These are phyloP conservation scores for Rhea americana DNA, from an alignment of 2,113 vertebrate species.

Conservation along the genomic window DNA sequence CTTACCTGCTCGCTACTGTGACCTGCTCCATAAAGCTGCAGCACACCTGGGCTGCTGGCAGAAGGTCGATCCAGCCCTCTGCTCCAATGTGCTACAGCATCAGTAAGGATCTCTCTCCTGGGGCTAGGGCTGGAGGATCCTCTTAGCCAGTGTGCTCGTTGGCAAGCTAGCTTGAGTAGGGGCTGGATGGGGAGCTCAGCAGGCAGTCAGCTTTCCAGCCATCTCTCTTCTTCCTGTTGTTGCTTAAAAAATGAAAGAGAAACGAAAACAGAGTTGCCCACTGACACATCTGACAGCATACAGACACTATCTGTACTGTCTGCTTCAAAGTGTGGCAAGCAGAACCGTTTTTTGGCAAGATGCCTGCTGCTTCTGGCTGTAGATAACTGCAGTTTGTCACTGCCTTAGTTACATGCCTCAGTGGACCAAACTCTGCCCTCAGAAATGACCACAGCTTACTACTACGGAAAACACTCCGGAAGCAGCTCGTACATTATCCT, in stretches of 20 bases:
- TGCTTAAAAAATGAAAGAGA: not conserved
- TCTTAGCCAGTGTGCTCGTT: too few species aligned
- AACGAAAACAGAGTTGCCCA: not conserved
- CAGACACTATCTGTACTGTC: accelerated
- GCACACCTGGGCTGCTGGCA: constrained; percentile 98
- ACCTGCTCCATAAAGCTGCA: constrained; percentile 95
- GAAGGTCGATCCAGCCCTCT: constrained; percentile 94
- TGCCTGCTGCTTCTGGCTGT: not conserved
- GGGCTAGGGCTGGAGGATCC: not conserved
- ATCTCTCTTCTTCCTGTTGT: not conserved
- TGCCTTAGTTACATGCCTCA: accelerated
- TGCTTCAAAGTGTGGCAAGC: accelerated
- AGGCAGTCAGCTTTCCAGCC: not conserved
- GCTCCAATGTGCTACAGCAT: constrained; percentile 97
- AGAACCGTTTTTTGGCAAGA: not conserved
- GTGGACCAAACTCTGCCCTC: not conserved
- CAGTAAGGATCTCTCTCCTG: constrained; percentile 79
- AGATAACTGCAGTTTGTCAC: not conserved
- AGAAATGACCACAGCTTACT: accelerated
- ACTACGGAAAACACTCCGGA: accelerated
- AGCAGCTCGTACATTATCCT: accelerated
- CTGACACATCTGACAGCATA: accelerated
- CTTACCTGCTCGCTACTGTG: constrained; percentile 93
- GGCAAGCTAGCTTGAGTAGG: too few species aligned
- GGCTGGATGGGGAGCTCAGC: not conserved